phyloP scores from a whole-genome alignment of 2,797 vertebrate genomes.

The Neosilurus mollespiculum region DNA sequence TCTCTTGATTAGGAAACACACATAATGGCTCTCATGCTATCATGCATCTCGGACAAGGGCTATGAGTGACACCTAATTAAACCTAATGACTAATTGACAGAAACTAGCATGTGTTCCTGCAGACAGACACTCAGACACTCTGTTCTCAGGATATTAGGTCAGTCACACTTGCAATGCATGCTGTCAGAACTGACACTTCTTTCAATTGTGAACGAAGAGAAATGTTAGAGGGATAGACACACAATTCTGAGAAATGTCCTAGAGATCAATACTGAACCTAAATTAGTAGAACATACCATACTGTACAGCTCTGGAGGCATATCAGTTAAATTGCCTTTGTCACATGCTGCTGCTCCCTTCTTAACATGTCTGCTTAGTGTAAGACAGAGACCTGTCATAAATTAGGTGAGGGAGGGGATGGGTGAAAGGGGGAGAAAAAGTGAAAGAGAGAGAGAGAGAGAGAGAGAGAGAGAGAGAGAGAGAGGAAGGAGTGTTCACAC shows the following conservation, averaged over 20 bases:
- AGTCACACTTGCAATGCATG: constrained; percentile 31
- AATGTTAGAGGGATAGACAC: constrained; percentile 9
- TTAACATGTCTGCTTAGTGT: constrained; percentile 36
- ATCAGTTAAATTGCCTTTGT: constrained; percentile 16
- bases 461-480: background rate
- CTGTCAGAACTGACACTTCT: constrained; percentile 30
- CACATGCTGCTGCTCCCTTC: constrained; percentile 35
- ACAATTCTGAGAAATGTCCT: background rate
- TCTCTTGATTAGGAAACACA: background rate
- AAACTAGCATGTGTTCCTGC: background rate
- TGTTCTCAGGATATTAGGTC: constrained; percentile 40
- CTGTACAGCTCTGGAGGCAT: background rate
- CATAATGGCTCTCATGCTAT: background rate
- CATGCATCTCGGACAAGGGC: background rate
- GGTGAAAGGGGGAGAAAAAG: background rate
- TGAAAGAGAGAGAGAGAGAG: background rate
- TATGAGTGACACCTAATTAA: background rate
- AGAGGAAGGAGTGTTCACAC: background rate
- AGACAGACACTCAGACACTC: constrained; percentile 13
- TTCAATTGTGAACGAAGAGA: constrained; percentile 25
- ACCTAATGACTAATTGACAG: background rate
- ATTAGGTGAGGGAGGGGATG: constrained; percentile 14
- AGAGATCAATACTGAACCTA: background rate
- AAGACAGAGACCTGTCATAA: constrained; percentile 35
- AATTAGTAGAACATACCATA: background rate